Evolutionary conservation across 2,113 vertebrate genomes (phyloP).

Genomic region (Callopanchax toddi): DNA sequence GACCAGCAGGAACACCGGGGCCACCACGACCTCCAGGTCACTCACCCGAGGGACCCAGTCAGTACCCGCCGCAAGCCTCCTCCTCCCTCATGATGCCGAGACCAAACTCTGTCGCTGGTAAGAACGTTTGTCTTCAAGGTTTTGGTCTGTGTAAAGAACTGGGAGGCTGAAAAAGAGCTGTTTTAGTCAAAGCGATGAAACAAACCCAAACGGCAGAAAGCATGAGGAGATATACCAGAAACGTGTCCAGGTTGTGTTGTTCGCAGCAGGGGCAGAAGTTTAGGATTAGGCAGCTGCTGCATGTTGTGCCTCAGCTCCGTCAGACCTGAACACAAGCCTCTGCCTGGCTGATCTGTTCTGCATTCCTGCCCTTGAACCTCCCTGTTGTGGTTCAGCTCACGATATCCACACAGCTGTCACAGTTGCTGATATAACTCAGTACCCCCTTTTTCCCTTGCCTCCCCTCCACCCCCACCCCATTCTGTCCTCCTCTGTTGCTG

Average conservation of each 20-base stretch:
- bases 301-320: conserved; percentile 45
- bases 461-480: no score
- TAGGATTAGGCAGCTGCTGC: conserved; percentile 70
- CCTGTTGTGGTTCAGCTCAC: conserved; percentile 60
- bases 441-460: conserved; percentile 27
- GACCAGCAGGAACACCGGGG: conserved; percentile 57
- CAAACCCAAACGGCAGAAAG: conserved; percentile 1
- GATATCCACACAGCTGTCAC: conserved; percentile 74
- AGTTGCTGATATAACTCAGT: conserved; percentile 60
- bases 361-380: conserved; percentile 71
- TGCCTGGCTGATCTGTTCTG: conserved; percentile 70
- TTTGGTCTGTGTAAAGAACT: no score
- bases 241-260: conserved; percentile 35
- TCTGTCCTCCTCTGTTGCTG: conserved; percentile 24
- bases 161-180: no score
- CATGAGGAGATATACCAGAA: conserved; percentile 9
- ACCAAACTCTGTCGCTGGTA: conserved; percentile 99
- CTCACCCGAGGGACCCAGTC: conserved; percentile 83
- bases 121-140: conserved; percentile 22
- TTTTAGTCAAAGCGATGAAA: conserved; percentile 42
- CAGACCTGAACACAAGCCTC: conserved; percentile 41
- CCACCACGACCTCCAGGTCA: conserved; percentile 54
- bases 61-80: conserved; percentile 83
- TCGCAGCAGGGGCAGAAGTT: conserved; percentile 30
- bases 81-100: conserved; percentile 93